Percentiles rank a stretch among this genome's conserved stretches.
These are phyloP conservation scores for Xylophagus ater DNA, from an alignment of 2,888 invertebrate genomes.

Conservation along the genomic window DNA sequence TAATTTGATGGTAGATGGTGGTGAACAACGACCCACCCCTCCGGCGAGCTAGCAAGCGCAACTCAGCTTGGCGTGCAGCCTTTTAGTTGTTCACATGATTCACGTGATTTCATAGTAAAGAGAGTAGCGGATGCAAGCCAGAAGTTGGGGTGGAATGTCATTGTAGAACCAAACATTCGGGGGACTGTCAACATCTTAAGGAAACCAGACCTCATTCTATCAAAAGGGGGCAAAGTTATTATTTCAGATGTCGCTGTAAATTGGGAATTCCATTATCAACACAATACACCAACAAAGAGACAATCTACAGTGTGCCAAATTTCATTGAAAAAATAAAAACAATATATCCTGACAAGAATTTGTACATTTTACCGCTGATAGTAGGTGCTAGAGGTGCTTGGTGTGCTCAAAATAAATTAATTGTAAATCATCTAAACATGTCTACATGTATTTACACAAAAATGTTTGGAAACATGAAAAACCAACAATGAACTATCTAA, in stretches of 20 bases:
- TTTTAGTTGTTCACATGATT: no score
- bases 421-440: no score
- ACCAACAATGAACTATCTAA: no score
- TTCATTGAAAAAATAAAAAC: neutral
- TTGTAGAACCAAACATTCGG: constrained; percentile 15
- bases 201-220: neutral
- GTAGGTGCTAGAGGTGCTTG: constrained; percentile 19
- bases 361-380: constrained; percentile 25
- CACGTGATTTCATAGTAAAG: no score
- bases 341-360: constrained; percentile 24
- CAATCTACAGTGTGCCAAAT: neutral
- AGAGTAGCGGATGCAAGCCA: no score
- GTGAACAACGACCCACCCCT: no score
- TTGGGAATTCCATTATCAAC: neutral
- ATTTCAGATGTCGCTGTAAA: neutral
- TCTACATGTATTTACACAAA: no score
- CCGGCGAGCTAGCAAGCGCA: no score
- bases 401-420: constrained; percentile 25
- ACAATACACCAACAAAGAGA: neutral
- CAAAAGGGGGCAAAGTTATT: neutral
- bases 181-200: neutral
- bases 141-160: constrained; percentile 17
- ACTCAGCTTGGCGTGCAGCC: no score
- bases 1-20: no score
- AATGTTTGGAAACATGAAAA: no score